Evolutionary conservation across 2,888 invertebrate species (phyloP), one percentile per base, ranked within the genome.

Genomic region (Morpho helenor): DNA sequence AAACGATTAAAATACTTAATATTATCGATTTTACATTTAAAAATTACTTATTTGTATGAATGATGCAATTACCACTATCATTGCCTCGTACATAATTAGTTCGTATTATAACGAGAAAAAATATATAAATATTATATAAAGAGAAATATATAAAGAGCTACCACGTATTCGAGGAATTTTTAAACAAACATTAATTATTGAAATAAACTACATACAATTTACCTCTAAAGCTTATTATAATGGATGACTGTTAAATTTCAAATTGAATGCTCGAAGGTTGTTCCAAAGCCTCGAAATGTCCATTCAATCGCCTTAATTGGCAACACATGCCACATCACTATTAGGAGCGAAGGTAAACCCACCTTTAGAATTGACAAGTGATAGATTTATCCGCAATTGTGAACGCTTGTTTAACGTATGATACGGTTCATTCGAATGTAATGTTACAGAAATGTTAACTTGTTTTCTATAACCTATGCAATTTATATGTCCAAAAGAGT

Each of bases 281-380:
- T 49, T 10, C 40, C 8, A 51, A 59, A 59, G 59, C 57, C 59
- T 58, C 57, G 62, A 59, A 39, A 53, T 46, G 59, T 52, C 57
- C 39, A 60, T 61, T 62, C 64, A 76, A 79, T 73, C 71, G 69
- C 79, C 82, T 82, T 81, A 83, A 79, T 77, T 71, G 75, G 75
- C 66, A 70, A 68, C 74, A 67, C 63, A 59, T 62, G 47, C 60
- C 71, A 76, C 76, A 77, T 80, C 71, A 72, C 66, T 67, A 63
- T 62, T 62, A 54, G 59, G 52, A 51, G 8, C 54, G 61, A 66
- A 79, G 75, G 79, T 70, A 67, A 76, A 61, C 65, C 52, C 52
- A 61, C 58, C 56, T 56, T 53, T 43, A 49, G 44, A 54, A 56
- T 56, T 54, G 58, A 61, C 58, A 61, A 51, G 53, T 52, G 47